phyloP scores from a whole-genome alignment of 2,113 vertebrate species.

The Scomber scombrus region DNA sequence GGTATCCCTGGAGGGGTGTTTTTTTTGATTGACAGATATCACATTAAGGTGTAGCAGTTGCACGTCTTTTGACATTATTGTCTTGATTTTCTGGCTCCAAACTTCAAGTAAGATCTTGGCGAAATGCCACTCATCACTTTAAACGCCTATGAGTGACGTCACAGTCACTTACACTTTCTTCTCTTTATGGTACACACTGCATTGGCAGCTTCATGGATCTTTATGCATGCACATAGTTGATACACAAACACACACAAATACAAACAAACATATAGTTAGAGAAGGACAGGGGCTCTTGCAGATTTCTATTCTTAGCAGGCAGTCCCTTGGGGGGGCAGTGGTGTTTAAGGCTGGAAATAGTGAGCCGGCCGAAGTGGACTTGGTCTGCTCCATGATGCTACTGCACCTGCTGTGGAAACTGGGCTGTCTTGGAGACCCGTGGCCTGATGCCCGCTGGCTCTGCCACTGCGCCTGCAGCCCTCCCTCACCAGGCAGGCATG shows the following conservation, averaged over 20 bases:
- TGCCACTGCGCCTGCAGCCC: constrained; percentile 6
- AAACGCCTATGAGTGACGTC: constrained; percentile 1
- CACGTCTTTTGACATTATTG: not conserved
- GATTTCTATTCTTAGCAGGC: constrained; percentile 64
- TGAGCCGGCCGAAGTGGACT: constrained; percentile 55
- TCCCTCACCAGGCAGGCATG: constrained; percentile 19
- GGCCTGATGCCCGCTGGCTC: constrained; percentile 58
- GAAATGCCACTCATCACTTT: not conserved
- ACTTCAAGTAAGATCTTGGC: not conserved
- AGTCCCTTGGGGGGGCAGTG: constrained; percentile 37
- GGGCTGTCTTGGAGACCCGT: constrained; percentile 55
- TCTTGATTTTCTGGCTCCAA: not conserved
- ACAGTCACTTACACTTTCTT: not conserved
- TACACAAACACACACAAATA: not conserved
- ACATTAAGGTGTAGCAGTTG: not conserved
- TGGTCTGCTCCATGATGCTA: constrained; percentile 50
- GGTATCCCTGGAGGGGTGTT: too few relatives aligned
- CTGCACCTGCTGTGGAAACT: constrained; percentile 77
- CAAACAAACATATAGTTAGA: constrained; percentile 23
- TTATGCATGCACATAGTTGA: constrained; percentile 15
- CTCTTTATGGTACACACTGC: constrained; percentile 8
- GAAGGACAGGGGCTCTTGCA: constrained; percentile 27
- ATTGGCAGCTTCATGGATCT: not conserved
- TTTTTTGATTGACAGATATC: not conserved
- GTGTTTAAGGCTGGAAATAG: constrained; percentile 62